Base-by-base conservation (phyloP, 2,797 vertebrate genomes). In the Spinibarbus caldwelli region DNA sequence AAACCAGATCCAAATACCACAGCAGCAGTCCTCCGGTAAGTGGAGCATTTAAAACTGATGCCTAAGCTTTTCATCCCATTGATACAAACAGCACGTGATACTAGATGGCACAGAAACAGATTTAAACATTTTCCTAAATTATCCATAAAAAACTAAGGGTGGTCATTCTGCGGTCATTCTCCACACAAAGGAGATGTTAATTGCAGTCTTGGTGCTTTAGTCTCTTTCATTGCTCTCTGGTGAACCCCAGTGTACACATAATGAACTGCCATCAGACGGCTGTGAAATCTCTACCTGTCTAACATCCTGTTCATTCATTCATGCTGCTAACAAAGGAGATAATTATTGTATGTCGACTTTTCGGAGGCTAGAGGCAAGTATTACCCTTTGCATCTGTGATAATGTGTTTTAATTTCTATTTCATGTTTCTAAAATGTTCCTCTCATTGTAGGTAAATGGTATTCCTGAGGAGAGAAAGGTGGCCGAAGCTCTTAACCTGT, bases 401-500 rank as follows among this genome's bases (percentile, higher is more conserved):
- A 34, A 15, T 66, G 45, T 43, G 7, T 59, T 41, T 29, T 41
- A 1, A 10, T 43, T 43, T 43, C 38, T 12, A 2, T 31, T 43
- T 78, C 17, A 45, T 9, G 10, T n/a, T n/a, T 73, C 29, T 57
- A 57, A 84, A 41, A 19, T n/a, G 76, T 11, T 0, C 12, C 78
- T 81, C 21, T 84, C 17, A 1, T 92, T 94, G 67, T 89, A 99
- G 98, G 97, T 99, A 97, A 99, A 99, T 98, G 98, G 98, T 97
- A 99, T 99, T 96, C 98, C 97, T 99, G 98, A 99, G 92, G 98
- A 99, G 91, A 95, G 97, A 87, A 99, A 99, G 88, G 96, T 99
- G 90, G 97, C 97, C 0, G 97, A 99, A 93, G 98, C 97, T 6
- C 94, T 98, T 88, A 97, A 98, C 92, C 94, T 99, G 92, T 99